Evolutionary conservation across 2,113 vertebrate species (phyloP), one percentile per base, ranked within the genome.

Genomic region (Lampris incognitus): DNA sequence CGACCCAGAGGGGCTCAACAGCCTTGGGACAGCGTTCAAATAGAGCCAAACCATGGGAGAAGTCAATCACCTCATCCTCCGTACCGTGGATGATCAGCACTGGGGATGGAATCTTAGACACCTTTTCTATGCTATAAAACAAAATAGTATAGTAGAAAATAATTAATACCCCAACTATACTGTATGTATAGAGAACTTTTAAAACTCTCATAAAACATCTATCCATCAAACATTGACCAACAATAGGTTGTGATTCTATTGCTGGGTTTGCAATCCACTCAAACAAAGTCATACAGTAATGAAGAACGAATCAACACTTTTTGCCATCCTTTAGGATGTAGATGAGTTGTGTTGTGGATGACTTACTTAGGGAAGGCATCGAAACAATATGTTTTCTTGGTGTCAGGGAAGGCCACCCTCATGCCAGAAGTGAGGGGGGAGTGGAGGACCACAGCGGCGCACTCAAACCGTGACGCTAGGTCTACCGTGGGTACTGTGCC

Each of bases 371-470:
- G 97, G 89, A 99, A 99, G 41, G 97, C 98, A 46, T 99, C 98
- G 0, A 99, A 99, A 93, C 97, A 99, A 85, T 99, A 99, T 1
- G 98, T 99, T 94, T 99, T 99, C 96, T 97, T 99, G 87, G 97
- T 99, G 89, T 99, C 98, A 0, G 98, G 98, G 88, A 99, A 99
- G 76, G 97, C 97, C 6, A 99, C 98, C 37, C 98, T 95, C 98
- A 99, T 99, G 85, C 98, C 98, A 0, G 97, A 99, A 78, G 97
- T 99, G 73, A 99, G 96, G 0, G 98, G 97, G 7, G 98, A 99
- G 88, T 99, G 98, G 60, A 99, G 95, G 49, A 99, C 95, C 37
- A 99, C 98, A 0, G 98, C 98, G 0, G 97, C 98, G 2, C 98
- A 99, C 91, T 99, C 98, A 0, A 98, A 99, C 70, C 98, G 96